Evolutionary conservation across 1,140 invertebrate species (phyloP).

Genomic region (Contarinia nasturtii): DNA sequence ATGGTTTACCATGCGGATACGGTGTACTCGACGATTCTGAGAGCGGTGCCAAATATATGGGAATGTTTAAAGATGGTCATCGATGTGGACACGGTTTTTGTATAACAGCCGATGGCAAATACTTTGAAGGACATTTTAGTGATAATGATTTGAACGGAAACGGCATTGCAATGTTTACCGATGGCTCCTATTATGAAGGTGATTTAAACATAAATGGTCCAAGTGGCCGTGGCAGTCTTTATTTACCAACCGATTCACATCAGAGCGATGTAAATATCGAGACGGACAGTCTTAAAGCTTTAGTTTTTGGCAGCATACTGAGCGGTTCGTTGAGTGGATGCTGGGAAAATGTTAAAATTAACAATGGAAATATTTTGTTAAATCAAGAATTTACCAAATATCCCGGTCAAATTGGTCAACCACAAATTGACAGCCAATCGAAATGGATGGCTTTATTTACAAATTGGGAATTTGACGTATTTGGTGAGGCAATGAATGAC

Average conservation of each 20-base stretch:
- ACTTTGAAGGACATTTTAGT: slow-evolving; percentile 71
- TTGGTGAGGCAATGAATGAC: slow-evolving; percentile 3
- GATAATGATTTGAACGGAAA: slow-evolving; percentile 61
- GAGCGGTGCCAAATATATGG: slow-evolving; percentile 74
- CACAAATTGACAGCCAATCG: slow-evolving; percentile 15
- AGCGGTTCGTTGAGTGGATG: slow-evolving; percentile 44
- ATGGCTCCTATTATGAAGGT: slow-evolving; percentile 75
- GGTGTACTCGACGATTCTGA: slow-evolving; percentile 73
- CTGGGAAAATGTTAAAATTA: slow-evolving; percentile 68
- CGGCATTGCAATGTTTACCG: slow-evolving; percentile 73
- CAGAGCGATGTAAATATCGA: neutral
- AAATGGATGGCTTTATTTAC: slow-evolving; percentile 17
- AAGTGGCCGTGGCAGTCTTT: slow-evolving; percentile 61
- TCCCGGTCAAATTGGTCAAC: slow-evolving; percentile 32
- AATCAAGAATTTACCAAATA: slow-evolving; percentile 35
- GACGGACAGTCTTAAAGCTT: slow-evolving; percentile 9
- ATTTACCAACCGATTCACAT: slow-evolving; percentile 41
- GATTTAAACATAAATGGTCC: slow-evolving; percentile 43
- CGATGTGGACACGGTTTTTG: slow-evolving; percentile 64
- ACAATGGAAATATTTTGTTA: slow-evolving; percentile 48
- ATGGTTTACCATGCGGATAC: slow-evolving; percentile 59
- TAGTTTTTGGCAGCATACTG: slow-evolving; percentile 18
- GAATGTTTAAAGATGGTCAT: slow-evolving; percentile 64
- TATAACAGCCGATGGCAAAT: slow-evolving; percentile 73
- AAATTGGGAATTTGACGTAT: slow-evolving; percentile 18